A percentile compares a stretch with the other conserved stretches of the same genome.
phyloP scores from a whole-genome alignment of 2,888 invertebrate genomes.

The Erebia ligea region DNA sequence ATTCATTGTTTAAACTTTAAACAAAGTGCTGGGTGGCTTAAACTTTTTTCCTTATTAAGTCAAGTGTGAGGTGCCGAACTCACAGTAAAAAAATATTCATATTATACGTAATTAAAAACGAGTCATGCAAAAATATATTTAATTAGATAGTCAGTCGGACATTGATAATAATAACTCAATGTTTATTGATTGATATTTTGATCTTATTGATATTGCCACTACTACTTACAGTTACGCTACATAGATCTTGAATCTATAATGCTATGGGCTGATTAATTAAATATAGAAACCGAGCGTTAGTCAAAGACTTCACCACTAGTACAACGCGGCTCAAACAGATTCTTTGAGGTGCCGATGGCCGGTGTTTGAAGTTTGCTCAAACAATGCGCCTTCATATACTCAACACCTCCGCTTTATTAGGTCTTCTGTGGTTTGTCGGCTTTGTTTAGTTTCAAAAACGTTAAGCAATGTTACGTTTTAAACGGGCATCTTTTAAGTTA shows the following conservation, averaged over 20 bases:
- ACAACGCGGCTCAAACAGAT: conserved; percentile 29
- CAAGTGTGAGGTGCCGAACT: background rate
- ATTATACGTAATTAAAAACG: too few relatives aligned
- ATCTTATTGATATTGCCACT: background rate
- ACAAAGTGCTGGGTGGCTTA: conserved; percentile 19
- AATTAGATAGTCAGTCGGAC: too few relatives aligned
- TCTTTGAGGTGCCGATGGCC: conserved; percentile 51
- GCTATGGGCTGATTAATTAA: background rate
- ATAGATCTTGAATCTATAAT: background rate
- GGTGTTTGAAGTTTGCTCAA: conserved; percentile 67
- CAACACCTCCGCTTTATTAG: conserved; percentile 74
- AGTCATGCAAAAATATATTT: too few relatives aligned
- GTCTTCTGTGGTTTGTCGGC: conserved; percentile 62
- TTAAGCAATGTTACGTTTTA: background rate
- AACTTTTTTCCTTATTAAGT: background rate
- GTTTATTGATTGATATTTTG: background rate
- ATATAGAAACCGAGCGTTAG: conserved; percentile 57
- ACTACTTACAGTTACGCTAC: background rate
- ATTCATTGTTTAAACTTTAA: conserved; percentile 42
- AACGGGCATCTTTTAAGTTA: background rate
- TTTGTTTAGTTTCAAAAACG: conserved; percentile 26
- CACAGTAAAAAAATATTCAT: background rate
- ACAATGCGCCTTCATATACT: conserved; percentile 70
- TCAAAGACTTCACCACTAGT: conserved; percentile 21
- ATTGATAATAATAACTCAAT: background rate